Evolutionary conservation across 2,888 invertebrate species (phyloP).

Genomic region (Sphaerophoria rueppellii): DNA sequence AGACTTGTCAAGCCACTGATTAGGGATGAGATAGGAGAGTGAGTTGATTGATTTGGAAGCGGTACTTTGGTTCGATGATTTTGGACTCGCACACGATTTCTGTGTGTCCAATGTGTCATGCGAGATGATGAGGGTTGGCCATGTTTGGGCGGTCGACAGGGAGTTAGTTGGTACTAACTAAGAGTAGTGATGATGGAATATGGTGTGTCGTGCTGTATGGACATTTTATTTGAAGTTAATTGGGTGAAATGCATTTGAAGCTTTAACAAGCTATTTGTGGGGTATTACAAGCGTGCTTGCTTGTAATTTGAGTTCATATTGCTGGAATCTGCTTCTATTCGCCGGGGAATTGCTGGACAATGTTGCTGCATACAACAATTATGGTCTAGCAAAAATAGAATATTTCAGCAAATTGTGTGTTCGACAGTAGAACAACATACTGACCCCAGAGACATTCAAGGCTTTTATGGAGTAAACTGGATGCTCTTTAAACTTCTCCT

Average conservation of each 20-base stretch:
- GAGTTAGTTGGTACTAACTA: no score
- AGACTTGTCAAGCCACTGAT: slow-evolving; percentile 56
- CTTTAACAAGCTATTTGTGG: slow-evolving; percentile 36
- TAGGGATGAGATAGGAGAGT: slow-evolving; percentile 61
- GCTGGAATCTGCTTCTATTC: slow-evolving; percentile 25
- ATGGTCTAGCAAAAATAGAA: neutral
- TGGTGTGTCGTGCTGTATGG: slow-evolving; percentile 4
- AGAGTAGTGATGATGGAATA: neutral
- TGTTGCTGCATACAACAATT: neutral
- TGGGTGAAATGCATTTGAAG: slow-evolving; percentile 49
- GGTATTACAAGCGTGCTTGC: neutral
- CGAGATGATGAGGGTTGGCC: slow-evolving; percentile 28
- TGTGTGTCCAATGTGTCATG: slow-evolving; percentile 58
- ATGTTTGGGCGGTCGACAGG: slow-evolving; percentile 34
- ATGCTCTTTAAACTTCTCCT: no score
- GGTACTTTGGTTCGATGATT: slow-evolving; percentile 36
- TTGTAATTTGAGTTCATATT: slow-evolving; percentile 43
- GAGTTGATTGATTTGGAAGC: slow-evolving; percentile 55
- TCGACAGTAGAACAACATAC: no score
- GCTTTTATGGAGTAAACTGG: no score
- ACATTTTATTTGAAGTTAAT: slow-evolving; percentile 62
- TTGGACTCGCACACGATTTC: slow-evolving; percentile 40
- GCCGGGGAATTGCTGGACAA: slow-evolving; percentile 21
- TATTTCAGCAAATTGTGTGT: neutral
- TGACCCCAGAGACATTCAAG: no score